Evolutionary conservation across 2,888 invertebrate genomes (phyloP).

Genomic region (Apantesis nais): DNA sequence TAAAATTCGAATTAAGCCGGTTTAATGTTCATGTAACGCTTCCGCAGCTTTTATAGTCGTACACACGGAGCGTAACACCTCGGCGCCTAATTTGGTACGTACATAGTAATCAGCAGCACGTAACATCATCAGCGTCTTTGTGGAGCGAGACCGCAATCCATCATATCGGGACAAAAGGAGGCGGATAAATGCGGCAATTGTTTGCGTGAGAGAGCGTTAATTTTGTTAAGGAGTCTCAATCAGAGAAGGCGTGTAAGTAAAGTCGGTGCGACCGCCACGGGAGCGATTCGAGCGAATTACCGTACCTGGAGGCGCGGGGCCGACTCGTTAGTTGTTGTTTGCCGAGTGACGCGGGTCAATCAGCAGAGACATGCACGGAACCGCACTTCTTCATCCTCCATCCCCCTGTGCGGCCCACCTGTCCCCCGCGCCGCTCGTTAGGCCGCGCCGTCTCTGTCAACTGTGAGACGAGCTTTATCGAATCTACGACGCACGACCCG

Average conservation of each 20-base stretch:
- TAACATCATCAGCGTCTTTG: constrained; percentile 79
- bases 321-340: constrained; percentile 86
- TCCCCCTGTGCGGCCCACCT: constrained; percentile 51
- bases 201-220: constrained; percentile 82
- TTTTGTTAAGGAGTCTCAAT: constrained; percentile 85
- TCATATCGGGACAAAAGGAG: constrained; percentile 82
- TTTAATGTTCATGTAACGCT: constrained; percentile 69
- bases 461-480: constrained; percentile 84
- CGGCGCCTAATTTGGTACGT: constrained; percentile 70
- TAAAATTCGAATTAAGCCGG: constrained; percentile 68
- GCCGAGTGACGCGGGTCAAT: constrained; percentile 86
- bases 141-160: constrained; percentile 79
- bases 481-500: constrained; percentile 85
- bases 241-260: constrained; percentile 77
- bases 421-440: constrained; percentile 72
- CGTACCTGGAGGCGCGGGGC: constrained; percentile 82
- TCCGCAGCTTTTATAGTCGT: constrained; percentile 58
- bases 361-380: constrained; percentile 86
- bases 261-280: constrained; percentile 76
- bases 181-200: constrained; percentile 73
- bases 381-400: constrained; percentile 81
- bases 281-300: constrained; percentile 77
- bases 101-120: constrained; percentile 78
- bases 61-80: constrained; percentile 60
- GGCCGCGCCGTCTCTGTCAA: constrained; percentile 84